Evolutionary conservation across 2,113 vertebrate genomes (phyloP).

Genomic region (Rhegmatorhina hoffmannsi): DNA sequence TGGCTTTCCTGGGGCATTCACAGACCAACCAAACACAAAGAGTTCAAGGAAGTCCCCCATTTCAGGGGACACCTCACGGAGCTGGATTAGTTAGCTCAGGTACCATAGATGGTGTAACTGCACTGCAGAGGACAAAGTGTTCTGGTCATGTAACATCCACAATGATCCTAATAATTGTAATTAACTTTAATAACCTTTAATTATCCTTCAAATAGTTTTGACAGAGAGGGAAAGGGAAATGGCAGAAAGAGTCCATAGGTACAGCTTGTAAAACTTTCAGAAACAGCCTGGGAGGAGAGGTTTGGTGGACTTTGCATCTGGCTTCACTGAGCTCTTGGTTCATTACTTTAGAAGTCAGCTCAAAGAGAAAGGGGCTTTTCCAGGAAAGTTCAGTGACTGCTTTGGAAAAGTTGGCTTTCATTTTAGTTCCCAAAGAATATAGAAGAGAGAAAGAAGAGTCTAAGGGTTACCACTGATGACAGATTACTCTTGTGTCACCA

Average conservation of each 20-base stretch:
- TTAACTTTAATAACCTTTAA: background rate
- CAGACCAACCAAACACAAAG: background rate
- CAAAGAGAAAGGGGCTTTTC: background rate
- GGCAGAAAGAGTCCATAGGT: background rate
- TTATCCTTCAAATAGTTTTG: background rate
- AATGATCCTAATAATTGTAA: background rate
- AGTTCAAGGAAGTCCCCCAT: background rate
- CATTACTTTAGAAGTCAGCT: background rate
- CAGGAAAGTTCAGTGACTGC: background rate
- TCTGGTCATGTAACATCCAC: background rate
- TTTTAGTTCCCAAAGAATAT: background rate
- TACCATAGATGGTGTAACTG: accelerated
- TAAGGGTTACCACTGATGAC: background rate
- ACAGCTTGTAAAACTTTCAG: background rate
- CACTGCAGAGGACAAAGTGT: background rate
- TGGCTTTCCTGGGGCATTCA: background rate
- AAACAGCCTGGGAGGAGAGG: background rate
- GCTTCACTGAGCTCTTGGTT: background rate
- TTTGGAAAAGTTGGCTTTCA: background rate
- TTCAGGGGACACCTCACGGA: accelerated
- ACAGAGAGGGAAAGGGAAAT: background rate
- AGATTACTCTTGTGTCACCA: background rate
- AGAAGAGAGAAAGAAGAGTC: background rate
- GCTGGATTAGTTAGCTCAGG: background rate
- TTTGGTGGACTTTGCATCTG: background rate